Conservation (phyloP, 2,888 invertebrate genomes). For the Periphyllus acericola region DNA sequence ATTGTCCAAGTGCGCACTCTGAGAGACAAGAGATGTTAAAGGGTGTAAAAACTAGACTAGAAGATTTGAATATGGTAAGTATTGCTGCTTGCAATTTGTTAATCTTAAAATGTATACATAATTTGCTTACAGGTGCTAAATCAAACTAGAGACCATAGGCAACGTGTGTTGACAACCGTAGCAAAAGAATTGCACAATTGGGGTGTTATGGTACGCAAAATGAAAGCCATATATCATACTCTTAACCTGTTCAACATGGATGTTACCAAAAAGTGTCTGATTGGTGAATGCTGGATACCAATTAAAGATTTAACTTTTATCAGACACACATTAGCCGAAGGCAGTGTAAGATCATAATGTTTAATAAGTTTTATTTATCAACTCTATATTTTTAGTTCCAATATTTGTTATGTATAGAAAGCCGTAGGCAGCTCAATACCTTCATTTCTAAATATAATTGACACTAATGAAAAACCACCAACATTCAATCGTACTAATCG, state of each 20-base stretch:
- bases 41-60: slow-evolving; percentile 88
- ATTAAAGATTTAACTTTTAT: slow-evolving; percentile 76
- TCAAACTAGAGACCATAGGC: slow-evolving; percentile 89
- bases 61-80: slow-evolving; percentile 82
- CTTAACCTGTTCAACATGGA: slow-evolving; percentile 93
- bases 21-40: slow-evolving; percentile 91
- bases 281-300: slow-evolving; percentile 91
- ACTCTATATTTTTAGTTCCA: slow-evolving; percentile 4
- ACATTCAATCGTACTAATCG: slow-evolving; percentile 92
- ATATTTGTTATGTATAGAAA: slow-evolving; percentile 69
- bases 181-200: slow-evolving; percentile 88
- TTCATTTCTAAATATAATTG: slow-evolving; percentile 91
- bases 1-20: slow-evolving; percentile 86
- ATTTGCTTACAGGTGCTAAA: slow-evolving; percentile 75
- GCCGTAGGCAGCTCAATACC: slow-evolving; percentile 87
- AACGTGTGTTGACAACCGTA: slow-evolving; percentile 84
- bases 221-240: slow-evolving; percentile 94
- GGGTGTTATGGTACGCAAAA: slow-evolving; percentile 86
- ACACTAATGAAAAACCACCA: slow-evolving; percentile 83
- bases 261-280: slow-evolving; percentile 87
- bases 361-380: slow-evolving; percentile 4
- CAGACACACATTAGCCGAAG: slow-evolving; percentile 81
- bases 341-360: slow-evolving; percentile 74
- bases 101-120: slow-evolving; percentile 16
- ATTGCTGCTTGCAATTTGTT: neutral